phyloP scores from a whole-genome alignment of 2,888 invertebrate species.

The Petrophora chlorosata region DNA sequence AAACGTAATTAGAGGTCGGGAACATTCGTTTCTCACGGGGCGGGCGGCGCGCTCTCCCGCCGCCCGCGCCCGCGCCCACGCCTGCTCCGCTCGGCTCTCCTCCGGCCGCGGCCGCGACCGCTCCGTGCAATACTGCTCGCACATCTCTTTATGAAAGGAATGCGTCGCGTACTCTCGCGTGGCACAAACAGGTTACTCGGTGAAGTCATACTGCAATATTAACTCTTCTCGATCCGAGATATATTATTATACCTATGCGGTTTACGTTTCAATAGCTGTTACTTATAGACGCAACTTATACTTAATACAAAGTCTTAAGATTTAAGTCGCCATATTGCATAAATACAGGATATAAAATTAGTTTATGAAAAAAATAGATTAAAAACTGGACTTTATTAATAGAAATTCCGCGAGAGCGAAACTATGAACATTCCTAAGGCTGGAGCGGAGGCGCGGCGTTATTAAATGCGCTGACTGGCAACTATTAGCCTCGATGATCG shows the following conservation, averaged over 20 bases:
- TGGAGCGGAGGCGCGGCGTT: slow-evolving; percentile 49
- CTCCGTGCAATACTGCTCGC: slow-evolving; percentile 17
- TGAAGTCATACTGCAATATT: slow-evolving; percentile 56
- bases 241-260: too few relatives aligned
- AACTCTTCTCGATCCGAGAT: slow-evolving; percentile 49
- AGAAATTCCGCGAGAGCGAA: slow-evolving; percentile 72
- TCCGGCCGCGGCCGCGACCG: slow-evolving; percentile 29
- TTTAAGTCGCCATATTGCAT: slow-evolving; percentile 41
- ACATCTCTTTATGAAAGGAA: slow-evolving; percentile 64
- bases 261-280: slow-evolving; percentile 57
- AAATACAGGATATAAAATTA: slow-evolving; percentile 25
- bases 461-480: slow-evolving; percentile 82
- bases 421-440: slow-evolving; percentile 61
- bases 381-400: slow-evolving; percentile 59
- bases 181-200: slow-evolving; percentile 66
- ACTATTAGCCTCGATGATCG: slow-evolving; percentile 73
- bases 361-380: slow-evolving; percentile 49
- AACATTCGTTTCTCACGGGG: slow-evolving; percentile 78
- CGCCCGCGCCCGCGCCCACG: slow-evolving; percentile 29
- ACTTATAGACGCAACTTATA: slow-evolving; percentile 48
- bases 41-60: slow-evolving; percentile 47
- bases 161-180: slow-evolving; percentile 58
- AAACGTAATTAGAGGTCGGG: slow-evolving; percentile 81
- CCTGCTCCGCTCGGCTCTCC: slow-evolving; percentile 15
- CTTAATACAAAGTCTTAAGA: slow-evolving; percentile 40